Percentiles rank a stretch among this genome's conserved stretches.
Conservation (phyloP, 2,797 vertebrate species). For the Tragelaphus eurycerus region DNA sequence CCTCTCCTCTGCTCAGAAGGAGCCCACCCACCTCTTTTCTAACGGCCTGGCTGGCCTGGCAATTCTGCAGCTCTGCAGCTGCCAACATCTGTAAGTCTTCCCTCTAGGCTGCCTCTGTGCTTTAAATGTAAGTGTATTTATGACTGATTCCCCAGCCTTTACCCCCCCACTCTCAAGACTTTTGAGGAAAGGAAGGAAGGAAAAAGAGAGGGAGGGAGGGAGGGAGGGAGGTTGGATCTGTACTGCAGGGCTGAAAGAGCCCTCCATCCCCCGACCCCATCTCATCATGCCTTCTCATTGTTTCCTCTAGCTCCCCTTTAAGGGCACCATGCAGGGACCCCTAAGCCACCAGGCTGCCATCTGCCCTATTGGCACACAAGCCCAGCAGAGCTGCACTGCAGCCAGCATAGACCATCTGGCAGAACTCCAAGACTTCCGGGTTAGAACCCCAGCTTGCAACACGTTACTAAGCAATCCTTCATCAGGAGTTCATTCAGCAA, state of each 20-base stretch:
- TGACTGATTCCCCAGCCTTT: background rate
- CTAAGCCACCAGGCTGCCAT: background rate
- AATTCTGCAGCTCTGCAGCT: background rate
- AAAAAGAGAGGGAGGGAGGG: background rate
- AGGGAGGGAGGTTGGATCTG: background rate
- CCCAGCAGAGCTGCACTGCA: background rate
- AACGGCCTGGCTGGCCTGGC: background rate
- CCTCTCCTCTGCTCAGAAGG: background rate
- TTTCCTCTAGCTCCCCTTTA: background rate
- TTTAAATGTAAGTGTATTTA: background rate
- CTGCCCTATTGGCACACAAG: constrained; percentile 5
- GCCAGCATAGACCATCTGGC: constrained; percentile 36
- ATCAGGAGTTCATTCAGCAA: constrained; percentile 16
- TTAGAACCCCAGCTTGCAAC: constrained; percentile 35
- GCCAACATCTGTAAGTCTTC: constrained; percentile 14
- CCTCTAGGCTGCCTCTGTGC: background rate
- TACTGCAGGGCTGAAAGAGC: background rate
- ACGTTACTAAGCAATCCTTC: constrained; percentile 19
- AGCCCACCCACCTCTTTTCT: background rate
- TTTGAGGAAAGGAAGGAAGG: background rate
- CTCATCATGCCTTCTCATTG: background rate
- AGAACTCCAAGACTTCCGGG: constrained; percentile 50
- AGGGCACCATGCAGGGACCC: background rate
- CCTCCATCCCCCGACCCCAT: background rate
- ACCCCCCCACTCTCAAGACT: background rate